phyloP scores from a whole-genome alignment of 92 coral and sea anemone species.

The Phenganax marumi region DNA sequence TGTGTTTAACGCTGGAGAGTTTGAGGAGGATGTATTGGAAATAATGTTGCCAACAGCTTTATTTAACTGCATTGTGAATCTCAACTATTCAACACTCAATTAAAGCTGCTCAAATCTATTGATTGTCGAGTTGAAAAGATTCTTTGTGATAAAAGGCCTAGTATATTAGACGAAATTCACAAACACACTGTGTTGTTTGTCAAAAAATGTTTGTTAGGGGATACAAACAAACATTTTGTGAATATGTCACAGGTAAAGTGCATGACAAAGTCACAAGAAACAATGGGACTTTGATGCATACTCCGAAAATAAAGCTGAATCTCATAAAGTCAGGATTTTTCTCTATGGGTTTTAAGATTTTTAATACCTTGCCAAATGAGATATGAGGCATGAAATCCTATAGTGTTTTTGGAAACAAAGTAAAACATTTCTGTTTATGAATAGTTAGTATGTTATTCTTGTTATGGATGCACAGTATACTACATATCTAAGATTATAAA shows the following conservation, averaged over 20 bases:
- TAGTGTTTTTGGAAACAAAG: too few relatives aligned
- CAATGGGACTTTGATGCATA: background rate
- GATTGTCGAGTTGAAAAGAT: background rate
- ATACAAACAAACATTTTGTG: background rate
- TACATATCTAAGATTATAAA: too few relatives aligned
- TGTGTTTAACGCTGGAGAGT: constrained; percentile 1
- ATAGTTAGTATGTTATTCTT: too few relatives aligned
- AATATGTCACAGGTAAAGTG: background rate
- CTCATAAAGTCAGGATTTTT: background rate
- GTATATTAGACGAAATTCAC: background rate
- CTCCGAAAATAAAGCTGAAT: background rate
- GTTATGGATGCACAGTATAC: too few relatives aligned
- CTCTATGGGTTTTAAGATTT: background rate
- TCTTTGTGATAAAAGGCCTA: background rate
- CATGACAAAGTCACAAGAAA: constrained; percentile 3
- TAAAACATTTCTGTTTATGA: too few relatives aligned
- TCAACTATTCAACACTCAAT: background rate
- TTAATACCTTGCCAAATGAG: background rate
- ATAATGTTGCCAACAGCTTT: constrained; percentile 5
- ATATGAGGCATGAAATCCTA: too few relatives aligned
- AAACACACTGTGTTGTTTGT: background rate
- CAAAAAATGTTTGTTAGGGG: constrained; percentile 15
- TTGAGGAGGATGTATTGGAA: background rate
- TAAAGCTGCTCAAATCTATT: constrained; percentile 1
- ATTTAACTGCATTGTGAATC: constrained; percentile 6